Conservation (phyloP, 2,888 invertebrate species). For the Drosophila macrospina region DNA sequence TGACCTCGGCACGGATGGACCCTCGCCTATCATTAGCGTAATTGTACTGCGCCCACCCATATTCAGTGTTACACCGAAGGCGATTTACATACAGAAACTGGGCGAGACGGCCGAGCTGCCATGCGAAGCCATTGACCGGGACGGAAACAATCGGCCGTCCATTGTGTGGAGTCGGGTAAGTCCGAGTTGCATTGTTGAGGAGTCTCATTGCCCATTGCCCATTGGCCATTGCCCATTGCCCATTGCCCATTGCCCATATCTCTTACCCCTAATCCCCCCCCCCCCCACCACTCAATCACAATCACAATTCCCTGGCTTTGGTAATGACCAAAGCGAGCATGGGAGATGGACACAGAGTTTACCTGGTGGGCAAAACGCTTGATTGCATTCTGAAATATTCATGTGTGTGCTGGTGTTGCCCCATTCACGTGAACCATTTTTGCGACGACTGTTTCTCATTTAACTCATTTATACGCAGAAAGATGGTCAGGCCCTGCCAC, state of each 20-base stretch:
- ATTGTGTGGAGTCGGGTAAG: slow-evolving; percentile 90
- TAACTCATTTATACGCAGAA: slow-evolving; percentile 86
- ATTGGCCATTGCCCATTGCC: neutral
- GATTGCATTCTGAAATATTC: slow-evolving; percentile 76
- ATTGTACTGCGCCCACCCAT: slow-evolving; percentile 94
- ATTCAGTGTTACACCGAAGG: slow-evolving; percentile 92
- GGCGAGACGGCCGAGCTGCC: slow-evolving; percentile 93
- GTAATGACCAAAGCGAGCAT: slow-evolving; percentile 9
- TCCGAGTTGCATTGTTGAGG: slow-evolving; percentile 41
- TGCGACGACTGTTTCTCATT: slow-evolving; percentile 29
- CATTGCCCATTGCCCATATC: neutral
- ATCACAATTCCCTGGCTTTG: neutral
- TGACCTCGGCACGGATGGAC: slow-evolving; percentile 93
- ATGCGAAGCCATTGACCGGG: slow-evolving; percentile 91
- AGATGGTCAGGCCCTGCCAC: slow-evolving; percentile 90
- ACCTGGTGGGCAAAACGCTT: slow-evolving; percentile 47
- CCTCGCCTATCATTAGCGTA: slow-evolving; percentile 93
- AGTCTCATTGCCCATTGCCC: neutral
- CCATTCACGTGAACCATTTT: too few relatives aligned
- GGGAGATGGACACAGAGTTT: slow-evolving; percentile 27
- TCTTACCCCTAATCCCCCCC: neutral
- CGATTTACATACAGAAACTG: slow-evolving; percentile 92
- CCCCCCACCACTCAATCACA: neutral
- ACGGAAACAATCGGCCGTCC: slow-evolving; percentile 88
- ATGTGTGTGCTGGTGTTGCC: too few relatives aligned